Evolutionary conservation across 2,888 invertebrate genomes (phyloP), one percentile per base, ranked within the genome.

Genomic region (Brachyptera risi): DNA sequence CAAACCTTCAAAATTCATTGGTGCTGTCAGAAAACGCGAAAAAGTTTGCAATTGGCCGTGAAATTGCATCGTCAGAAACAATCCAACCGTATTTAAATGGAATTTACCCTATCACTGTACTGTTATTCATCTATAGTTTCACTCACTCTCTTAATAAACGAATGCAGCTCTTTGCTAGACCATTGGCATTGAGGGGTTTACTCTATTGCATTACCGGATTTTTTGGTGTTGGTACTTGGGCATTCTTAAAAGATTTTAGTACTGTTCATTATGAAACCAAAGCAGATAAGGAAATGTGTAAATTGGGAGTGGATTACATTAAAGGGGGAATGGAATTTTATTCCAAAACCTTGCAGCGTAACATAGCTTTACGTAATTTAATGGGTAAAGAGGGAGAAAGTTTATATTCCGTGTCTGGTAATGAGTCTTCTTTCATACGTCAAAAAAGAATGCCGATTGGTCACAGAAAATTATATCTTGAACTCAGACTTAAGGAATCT

Each of bases 281-380:
- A 11, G 80, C 83, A 19, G 92, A 93, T 72, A 75, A 80, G 59
- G 73, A 77, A 64, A 75, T 92, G 19, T 80, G 82, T 65, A 72
- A 79, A 27, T 71, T 86, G 60, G 84, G 84, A 40, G 74, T 77
- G 40, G 78, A 84, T 44, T 90, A 85, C 72, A 75, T 85, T 9
- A 79, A 85, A 70, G 90, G 90, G 50, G 93, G 90, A 2, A 76
- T 84, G 27, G 85, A 87, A 72, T 93, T 83, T 76, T 93, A 92
- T 71, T 80, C 82, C 24, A 90, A 90, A 75, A 71, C 83, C 24
- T 71, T 90, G 38, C 76, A 84, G 67, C 83, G 88, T 71, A 93
- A 93, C 73, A 81, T 84, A 68, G 89, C 90, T 0, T 72, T 92
- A 17, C 78, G 88, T 67, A 75, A 78, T 62, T 72, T 91, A 9